Percentiles rank a stretch among this genome's conserved stretches.
Evolutionary conservation across 2,888 invertebrate genomes (phyloP).

Genomic region (Nipponacmea schrenckii): DNA sequence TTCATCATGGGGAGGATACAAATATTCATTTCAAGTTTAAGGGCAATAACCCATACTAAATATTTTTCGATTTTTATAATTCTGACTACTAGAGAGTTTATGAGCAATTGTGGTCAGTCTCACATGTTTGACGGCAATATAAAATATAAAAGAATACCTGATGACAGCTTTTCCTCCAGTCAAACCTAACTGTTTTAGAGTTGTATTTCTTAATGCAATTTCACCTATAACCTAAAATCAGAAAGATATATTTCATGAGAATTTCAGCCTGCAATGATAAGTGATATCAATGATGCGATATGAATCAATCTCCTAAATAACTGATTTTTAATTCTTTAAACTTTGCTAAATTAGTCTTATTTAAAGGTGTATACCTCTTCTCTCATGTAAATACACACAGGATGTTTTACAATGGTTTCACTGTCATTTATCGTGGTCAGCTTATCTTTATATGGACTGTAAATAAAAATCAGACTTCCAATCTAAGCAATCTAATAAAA

Average conservation of each 20-base stretch:
- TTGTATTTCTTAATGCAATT: constrained; percentile 75
- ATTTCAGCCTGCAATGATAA: neutral
- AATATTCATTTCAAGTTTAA: too few species aligned
- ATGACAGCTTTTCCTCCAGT: constrained; percentile 82
- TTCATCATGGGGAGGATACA: too few species aligned
- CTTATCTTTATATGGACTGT: constrained; percentile 40
- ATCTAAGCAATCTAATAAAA: too few species aligned
- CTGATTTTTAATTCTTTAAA: too few species aligned
- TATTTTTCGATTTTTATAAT: too few species aligned
- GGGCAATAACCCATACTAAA: too few species aligned
- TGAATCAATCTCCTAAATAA: too few species aligned
- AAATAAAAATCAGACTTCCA: neutral
- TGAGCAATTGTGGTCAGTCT: too few species aligned
- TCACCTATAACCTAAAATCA: constrained; percentile 73
- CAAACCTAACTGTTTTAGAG: constrained; percentile 81
- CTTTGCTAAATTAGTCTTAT: too few species aligned
- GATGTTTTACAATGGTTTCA: constrained; percentile 70
- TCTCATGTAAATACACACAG: constrained; percentile 82
- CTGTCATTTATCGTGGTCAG: constrained; percentile 40
- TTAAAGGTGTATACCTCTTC: constrained; percentile 72
- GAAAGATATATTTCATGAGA: neutral
- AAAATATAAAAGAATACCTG: constrained; percentile 50
- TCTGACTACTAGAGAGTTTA: too few species aligned
- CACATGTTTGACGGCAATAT: too few species aligned
- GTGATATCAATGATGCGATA: too few species aligned